Evolutionary conservation across 1,140 invertebrate species (phyloP), one percentile per base, ranked within the genome.

Genomic region (Drosophila ananassae): DNA sequence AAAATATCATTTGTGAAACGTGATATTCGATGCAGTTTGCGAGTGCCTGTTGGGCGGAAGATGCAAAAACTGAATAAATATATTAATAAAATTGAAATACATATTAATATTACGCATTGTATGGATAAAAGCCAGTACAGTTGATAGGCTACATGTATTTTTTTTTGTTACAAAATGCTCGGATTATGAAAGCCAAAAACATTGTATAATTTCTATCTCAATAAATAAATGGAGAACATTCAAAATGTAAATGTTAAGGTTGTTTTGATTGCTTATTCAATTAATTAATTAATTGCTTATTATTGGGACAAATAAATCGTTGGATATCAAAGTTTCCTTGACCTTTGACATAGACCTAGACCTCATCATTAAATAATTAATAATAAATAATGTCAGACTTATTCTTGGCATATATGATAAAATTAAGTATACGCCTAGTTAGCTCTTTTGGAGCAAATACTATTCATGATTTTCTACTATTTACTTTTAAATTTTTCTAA

Each of bases 21-120:
- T 64, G 61, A 75, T 75, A 74, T 73, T 74, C 34, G 66, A 55
- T 72, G 67, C 67, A 56, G 48, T 63, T 47, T 30, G 58, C 37
- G 57, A 61, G 47, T 12, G 13, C 30, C 34, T 62, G 59, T 52
- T 51, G 41, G 25, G 24, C 54, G 60, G 32, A 64, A 46, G 22
- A 13, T 37, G 62, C 62, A 66, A 62, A 41, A 48, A 46, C 34
- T 64, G 58, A 66, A 51, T 66, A 17, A n/a, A 47, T 2, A 52
- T 21, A 56, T 60, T 30, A 51, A 17, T 17, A 17, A 17, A 17
- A 17, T 17, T 17, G 17, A 63, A 30, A 24, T 63, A 63, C 25
- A 30, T 66, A 66, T 32, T 17, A 17, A 8, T 41, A 51, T 17
- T 32, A 69, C 44, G 57, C 50, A 25, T 17, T 61, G 57, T 39